Conservation (phyloP, 2,113 vertebrate species). For the Tyrannus savana region DNA sequence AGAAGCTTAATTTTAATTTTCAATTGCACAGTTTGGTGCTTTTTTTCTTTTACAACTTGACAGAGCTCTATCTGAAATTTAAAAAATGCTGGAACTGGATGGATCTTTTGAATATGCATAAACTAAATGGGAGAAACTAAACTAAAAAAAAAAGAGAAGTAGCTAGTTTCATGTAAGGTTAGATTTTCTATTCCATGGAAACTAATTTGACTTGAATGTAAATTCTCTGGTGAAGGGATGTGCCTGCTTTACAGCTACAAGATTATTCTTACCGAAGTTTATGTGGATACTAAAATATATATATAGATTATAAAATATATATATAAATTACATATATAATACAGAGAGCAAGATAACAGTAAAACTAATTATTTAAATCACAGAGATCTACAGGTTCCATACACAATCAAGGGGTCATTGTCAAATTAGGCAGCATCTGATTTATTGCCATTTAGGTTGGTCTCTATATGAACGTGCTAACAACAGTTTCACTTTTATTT, state of each 20-base stretch:
- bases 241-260: background rate
- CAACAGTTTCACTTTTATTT: background rate
- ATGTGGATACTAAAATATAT: background rate
- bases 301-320: background rate
- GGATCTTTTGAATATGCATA: constrained; percentile 35
- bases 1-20: constrained; percentile 46
- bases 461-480: background rate
- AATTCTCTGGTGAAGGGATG: background rate
- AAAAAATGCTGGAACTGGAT: background rate
- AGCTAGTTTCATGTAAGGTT: background rate
- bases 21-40: constrained; percentile 3
- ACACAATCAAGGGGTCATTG: background rate
- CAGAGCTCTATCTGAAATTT: background rate
- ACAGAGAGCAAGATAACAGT: background rate
- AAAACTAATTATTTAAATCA: background rate
- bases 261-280: background rate
- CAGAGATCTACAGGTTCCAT: background rate
- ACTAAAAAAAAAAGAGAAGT: background rate
- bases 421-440: background rate
- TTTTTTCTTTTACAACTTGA: constrained; percentile 21
- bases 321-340: background rate
- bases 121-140: background rate
- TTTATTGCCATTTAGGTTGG: background rate
- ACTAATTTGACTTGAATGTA: background rate
- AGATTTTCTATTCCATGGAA: background rate